Evolutionary conservation across 2,797 vertebrate species (phyloP).

Genomic region (Melanotaenia parkinsoni): DNA sequence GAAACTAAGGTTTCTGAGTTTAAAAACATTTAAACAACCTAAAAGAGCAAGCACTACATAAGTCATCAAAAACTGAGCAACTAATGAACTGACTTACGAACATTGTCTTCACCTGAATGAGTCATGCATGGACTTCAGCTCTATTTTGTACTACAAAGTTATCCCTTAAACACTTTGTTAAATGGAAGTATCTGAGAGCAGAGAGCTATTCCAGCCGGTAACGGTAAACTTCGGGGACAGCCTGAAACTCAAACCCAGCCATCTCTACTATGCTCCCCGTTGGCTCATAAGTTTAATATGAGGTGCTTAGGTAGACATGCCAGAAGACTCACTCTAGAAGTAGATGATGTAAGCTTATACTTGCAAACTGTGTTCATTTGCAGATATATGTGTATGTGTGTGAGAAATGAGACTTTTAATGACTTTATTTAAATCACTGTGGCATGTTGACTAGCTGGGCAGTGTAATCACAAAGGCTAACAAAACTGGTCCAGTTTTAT

Average conservation of each 20-base stretch:
- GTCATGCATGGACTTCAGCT: background rate
- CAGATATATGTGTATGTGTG: slow-evolving; percentile 1
- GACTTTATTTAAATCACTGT: slow-evolving; percentile 50
- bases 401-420: slow-evolving; percentile 25
- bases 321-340: slow-evolving; percentile 52
- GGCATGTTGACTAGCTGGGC: slow-evolving; percentile 40
- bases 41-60: background rate
- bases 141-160: background rate
- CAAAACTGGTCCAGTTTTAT: slow-evolving; percentile 36
- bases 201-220: slow-evolving; percentile 34
- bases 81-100: background rate
- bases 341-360: slow-evolving; percentile 60
- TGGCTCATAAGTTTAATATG: slow-evolving; percentile 56
- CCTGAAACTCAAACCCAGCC: slow-evolving; percentile 34
- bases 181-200: slow-evolving; percentile 37
- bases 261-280: slow-evolving; percentile 37
- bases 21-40: background rate
- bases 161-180: slow-evolving; percentile 36
- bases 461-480: slow-evolving; percentile 39
- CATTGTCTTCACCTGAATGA: background rate
- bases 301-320: slow-evolving; percentile 53
- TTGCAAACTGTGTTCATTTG: slow-evolving; percentile 35
- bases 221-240: slow-evolving; percentile 46
- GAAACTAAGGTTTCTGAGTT: background rate
- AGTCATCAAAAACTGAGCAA: background rate